phyloP scores from a whole-genome alignment of 1,140 invertebrate genomes.

The Marisa cornuarietis region DNA sequence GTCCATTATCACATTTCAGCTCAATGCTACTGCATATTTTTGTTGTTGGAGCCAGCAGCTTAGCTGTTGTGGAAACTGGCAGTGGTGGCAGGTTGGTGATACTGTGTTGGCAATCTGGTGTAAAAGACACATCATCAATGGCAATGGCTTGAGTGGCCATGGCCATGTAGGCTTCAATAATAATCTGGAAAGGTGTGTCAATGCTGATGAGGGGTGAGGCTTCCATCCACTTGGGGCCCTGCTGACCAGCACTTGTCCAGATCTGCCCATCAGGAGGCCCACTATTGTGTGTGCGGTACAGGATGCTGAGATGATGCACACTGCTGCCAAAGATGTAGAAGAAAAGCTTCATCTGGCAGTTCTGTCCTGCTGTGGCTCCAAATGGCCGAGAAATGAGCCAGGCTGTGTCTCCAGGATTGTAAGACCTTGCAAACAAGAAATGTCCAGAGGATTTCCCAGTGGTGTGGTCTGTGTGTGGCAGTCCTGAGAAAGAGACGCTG shows the following conservation, averaged over 20 bases:
- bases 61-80: conserved; percentile 23
- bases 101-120: conserved; percentile 43
- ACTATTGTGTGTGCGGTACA: conserved; percentile 46
- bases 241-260: conserved; percentile 35
- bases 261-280: conserved; percentile 46
- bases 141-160: conserved; percentile 52
- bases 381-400: conserved; percentile 44
- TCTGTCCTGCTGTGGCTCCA: conserved; percentile 11
- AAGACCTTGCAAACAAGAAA: conserved; percentile 56
- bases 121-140: conserved; percentile 64
- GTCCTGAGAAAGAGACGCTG: conserved; percentile 21
- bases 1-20: conserved; percentile 40
- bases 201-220: conserved; percentile 31
- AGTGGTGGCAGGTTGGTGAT: conserved; percentile 26
- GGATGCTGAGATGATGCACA: conserved; percentile 51
- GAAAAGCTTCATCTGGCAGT: conserved; percentile 44
- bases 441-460: conserved; percentile 50
- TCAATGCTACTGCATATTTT: conserved; percentile 25
- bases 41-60: conserved; percentile 19
- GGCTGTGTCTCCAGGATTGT: conserved; percentile 44
- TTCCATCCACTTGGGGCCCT: conserved; percentile 51
- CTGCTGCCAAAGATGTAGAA: conserved; percentile 63
- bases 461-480: conserved; percentile 54
- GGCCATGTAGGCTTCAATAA: conserved; percentile 52
- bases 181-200: conserved; percentile 47